Evolutionary conservation across 2,797 vertebrate species (phyloP), one percentile per base, ranked within the genome.

Genomic region (Rhinella marina): DNA sequence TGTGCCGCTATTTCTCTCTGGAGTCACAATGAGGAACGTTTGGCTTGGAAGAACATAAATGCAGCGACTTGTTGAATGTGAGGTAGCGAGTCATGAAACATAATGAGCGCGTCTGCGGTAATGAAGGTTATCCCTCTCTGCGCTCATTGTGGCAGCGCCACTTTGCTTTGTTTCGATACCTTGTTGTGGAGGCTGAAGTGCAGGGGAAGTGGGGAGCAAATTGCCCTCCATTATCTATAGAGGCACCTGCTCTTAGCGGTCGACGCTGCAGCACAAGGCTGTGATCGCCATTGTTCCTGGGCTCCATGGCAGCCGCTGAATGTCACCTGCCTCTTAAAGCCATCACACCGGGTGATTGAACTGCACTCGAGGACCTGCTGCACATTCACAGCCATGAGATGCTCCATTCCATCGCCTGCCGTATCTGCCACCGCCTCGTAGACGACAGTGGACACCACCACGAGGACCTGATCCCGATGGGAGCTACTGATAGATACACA

Each of bases 101-200:
- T 62, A 29, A 61, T 41, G 57, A 59, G 29, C 14, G 29, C 41
- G 54, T 66, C 61, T 56, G 25, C 82, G 13, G 17, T n/a, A 54
- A 57, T n/a, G 81, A 76, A 68, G 80, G 81, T 87, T 83, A 72
- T 66, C 50, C 27, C 72, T 17, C 72, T 77, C 66, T 23, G 17
- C 23, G 29, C 57, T 59, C 70, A 50, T 76, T 84, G 62, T 76
- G 32, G 11, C 27, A 19, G 16, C n/a, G 32, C 4, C 19, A 32
- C 9, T 57, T 61, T 32, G 21, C 80, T 87, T 76, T 88, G 82
- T 84, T 72, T 62, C 62, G 68, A 16, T 72, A 73, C 86, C 86
- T 88, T 83, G 78, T 79, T 12, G 32, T 19, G n/a, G 62, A 84
- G 86, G 68, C 56, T 80, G 80, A 84, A 88, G 87, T 84, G 61